Evolutionary conservation across 2,797 vertebrate genomes (phyloP), one percentile per base, ranked within the genome.

Genomic region (Kryptopterus vitreolus): DNA sequence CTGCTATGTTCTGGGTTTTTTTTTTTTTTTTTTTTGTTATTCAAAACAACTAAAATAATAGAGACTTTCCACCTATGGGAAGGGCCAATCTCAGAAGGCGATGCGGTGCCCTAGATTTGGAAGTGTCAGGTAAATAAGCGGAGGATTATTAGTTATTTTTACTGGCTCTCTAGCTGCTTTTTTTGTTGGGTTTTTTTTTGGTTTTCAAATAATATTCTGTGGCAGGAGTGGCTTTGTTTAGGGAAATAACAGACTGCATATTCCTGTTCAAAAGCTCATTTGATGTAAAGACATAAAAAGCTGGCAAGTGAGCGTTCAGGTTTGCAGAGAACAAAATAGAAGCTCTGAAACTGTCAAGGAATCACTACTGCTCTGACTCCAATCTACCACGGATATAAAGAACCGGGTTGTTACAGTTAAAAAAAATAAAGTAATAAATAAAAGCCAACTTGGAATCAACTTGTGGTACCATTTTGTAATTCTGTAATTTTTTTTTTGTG

Each of bases 21-120:
- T n/a, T n/a, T n/a, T n/a, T n/a, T n/a, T n/a, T n/a, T 43, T 43
- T 78, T 75, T 79, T 59, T 58, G 52, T 74, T 59, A 73, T 76
- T 72, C 78, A 79, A 81, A 46, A 61, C 77, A 76, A 78, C 62
- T 2, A n/a, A 77, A 79, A 58, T 59, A 75, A 76, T 69, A 85
- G 52, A 73, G 69, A 79, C 16, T 68, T 83, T 81, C 65, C 63
- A 29, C 66, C 74, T 78, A 74, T 68, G 81, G 83, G 80, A 86
- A 73, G 46, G n/a, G 77, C 72, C 46, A n/a, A 63, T 72, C 75
- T 80, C 82, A 83, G 81, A 79, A 79, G 81, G 83, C 62, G 75
- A 77, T 81, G 83, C 52, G 63, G 61, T 83, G 85, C 16, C 85
- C 85, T 65, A 86, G 83, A 84, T 86, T 84, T 84, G 79, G 61